Evolutionary conservation across 1,140 invertebrate species (phyloP), one percentile per base, ranked within the genome.

Genomic region (Eupristina koningsbergeri): DNA sequence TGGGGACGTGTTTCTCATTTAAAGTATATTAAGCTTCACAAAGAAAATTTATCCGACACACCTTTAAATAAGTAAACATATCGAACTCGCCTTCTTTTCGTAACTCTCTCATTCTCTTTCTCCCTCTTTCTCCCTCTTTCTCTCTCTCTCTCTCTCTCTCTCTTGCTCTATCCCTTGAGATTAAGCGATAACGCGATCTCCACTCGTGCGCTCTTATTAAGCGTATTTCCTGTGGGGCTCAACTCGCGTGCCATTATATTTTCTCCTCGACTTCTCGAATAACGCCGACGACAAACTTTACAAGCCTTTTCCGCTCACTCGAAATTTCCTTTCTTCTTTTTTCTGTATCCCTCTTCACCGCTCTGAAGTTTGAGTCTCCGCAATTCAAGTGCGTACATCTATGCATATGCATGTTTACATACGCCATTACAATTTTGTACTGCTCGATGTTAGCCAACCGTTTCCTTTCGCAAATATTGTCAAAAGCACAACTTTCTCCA

Each of bases 1-100:
- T n/a, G n/a, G n/a, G 29, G 26, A 29, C 22, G n/a, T 39, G 34
- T 17, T 41, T 73, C 69, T 31, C 58, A 34, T 50, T 81, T 75
- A 81, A 81, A 81, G 80, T 81, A 73, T 82, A 82, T 82, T 82
- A 76, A 82, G 74, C 67, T 22, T 74, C 53, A 45, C 58, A 53
- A 31, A 41, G 58, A 77, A 81, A 82, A 82, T 82, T 82, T 82
- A 82, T 82, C 74, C 81, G 31, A 36, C 61, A 61, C 58, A 61
- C 58, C 81, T 67, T 82, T 45, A 45, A 82, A 82, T 76, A 82
- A 82, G 81, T 82, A n/a, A n/a, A n/a, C n/a, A n/a, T n/a, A n/a
- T n/a, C n/a, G n/a, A n/a, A n/a, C n/a, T n/a, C n/a, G n/a, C n/a
- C n/a, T n/a, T n/a, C n/a, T n/a, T n/a, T n/a, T n/a, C n/a, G n/a